Conservation (phyloP, 2,113 vertebrate genomes). For the Xenopus borealis region DNA sequence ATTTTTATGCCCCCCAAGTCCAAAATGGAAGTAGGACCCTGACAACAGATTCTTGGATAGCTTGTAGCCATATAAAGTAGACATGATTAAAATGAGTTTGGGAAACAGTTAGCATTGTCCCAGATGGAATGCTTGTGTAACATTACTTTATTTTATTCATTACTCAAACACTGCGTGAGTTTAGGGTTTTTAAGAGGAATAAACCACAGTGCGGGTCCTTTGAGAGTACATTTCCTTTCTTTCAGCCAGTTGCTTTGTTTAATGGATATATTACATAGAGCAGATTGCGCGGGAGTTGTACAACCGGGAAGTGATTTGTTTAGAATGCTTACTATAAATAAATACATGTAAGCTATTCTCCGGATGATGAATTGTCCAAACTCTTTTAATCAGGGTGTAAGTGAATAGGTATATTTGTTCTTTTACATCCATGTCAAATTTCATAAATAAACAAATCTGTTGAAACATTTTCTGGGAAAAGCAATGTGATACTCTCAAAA, state of each 20-base stretch:
- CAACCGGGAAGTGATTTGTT: conserved; percentile 37
- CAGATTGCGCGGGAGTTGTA: conserved; percentile 15
- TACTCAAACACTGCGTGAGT: conserved; percentile 26
- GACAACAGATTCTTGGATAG: background rate
- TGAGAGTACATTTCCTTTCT: conserved; percentile 35
- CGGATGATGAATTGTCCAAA: conserved; percentile 27
- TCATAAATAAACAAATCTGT: conserved; percentile 29
- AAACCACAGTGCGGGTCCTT: conserved; percentile 33
- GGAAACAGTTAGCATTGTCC: conserved; percentile 21
- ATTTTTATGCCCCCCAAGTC: too few species aligned
- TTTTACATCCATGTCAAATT: conserved; percentile 33
- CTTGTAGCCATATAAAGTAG: background rate
- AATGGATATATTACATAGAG: conserved; percentile 44
- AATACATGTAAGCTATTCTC: conserved; percentile 25
- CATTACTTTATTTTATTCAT: conserved; percentile 32
- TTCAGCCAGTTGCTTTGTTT: conserved; percentile 29
- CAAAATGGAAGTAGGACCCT: too few species aligned
- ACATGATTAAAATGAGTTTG: conserved; percentile 21
- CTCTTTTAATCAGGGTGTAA: conserved; percentile 30
- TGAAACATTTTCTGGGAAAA: conserved; percentile 4
- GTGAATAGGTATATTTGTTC: conserved; percentile 25
- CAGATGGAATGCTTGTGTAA: conserved; percentile 16
- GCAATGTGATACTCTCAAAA: conserved; percentile 6
- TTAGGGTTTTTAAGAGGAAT: conserved; percentile 30
- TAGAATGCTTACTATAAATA: conserved; percentile 40